Evolutionary conservation across 2,797 vertebrate species (phyloP).

Genomic region (Taenioides sp.): DNA sequence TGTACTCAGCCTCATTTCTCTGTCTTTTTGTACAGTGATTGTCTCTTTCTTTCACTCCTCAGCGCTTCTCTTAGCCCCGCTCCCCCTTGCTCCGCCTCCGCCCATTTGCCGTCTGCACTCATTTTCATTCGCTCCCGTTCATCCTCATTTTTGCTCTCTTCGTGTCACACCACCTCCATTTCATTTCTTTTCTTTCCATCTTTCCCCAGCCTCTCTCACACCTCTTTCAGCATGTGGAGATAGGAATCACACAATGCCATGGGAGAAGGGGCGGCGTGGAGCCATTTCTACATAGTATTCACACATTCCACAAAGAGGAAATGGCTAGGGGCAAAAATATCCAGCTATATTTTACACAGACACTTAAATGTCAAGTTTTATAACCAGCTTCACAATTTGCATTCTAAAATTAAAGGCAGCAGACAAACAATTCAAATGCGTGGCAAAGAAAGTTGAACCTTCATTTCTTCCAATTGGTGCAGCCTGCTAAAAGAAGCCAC

Average conservation of each 20-base stretch:
- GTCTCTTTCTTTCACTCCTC: conserved; percentile 41
- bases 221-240: conserved; percentile 56
- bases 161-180: conserved; percentile 50
- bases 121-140: conserved; percentile 59
- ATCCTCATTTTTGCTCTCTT: conserved; percentile 45
- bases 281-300: conserved; percentile 59
- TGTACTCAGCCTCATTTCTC: conserved; percentile 49
- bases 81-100: conserved; percentile 36
- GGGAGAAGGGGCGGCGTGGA: conserved; percentile 15
- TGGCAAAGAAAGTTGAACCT: conserved; percentile 33
- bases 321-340: conserved; percentile 33
- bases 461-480: conserved; percentile 45
- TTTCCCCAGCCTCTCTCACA: conserved; percentile 55
- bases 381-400: conserved; percentile 20
- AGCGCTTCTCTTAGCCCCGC: conserved; percentile 37
- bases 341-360: conserved; percentile 42
- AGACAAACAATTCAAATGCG: conserved; percentile 24
- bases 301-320: conserved; percentile 50
- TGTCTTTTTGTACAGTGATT: conserved; percentile 51
- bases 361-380: conserved; percentile 33
- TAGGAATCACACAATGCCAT: conserved; percentile 61
- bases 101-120: conserved; percentile 57
- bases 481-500: conserved; percentile 47
- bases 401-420: conserved; percentile 36
- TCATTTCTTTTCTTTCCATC: conserved; percentile 32